phyloP scores from a whole-genome alignment of 2,797 vertebrate species.

The Leontopithecus rosalia region DNA sequence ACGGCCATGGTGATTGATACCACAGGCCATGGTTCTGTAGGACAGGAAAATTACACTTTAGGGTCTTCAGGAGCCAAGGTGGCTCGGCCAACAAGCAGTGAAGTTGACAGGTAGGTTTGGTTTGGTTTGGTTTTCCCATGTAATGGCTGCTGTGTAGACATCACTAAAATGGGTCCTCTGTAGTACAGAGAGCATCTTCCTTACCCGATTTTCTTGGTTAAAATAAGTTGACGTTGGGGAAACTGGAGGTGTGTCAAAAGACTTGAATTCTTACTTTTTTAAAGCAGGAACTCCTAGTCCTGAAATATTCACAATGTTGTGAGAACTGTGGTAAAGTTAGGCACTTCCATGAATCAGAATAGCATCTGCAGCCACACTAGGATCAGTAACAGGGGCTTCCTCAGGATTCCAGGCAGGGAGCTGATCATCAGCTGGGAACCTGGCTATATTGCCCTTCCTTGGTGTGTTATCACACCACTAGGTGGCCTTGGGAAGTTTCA shows the following conservation, averaged over 20 bases:
- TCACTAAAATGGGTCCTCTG: neutral
- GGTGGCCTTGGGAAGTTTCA: neutral
- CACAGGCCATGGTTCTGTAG: conserved; percentile 90
- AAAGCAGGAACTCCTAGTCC: conserved; percentile 45
- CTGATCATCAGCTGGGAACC: conserved; percentile 31
- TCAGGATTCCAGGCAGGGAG: conserved; percentile 25
- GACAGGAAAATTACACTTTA: conserved; percentile 87
- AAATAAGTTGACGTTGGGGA: conserved; percentile 16
- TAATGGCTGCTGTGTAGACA: neutral
- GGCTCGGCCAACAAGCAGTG: conserved; percentile 94
- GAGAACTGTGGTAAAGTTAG: conserved; percentile 61
- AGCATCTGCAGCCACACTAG: conserved; percentile 47
- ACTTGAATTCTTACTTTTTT: conserved; percentile 46
- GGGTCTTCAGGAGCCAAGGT: conserved; percentile 88
- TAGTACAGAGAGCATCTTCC: neutral
- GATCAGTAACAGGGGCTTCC: conserved; percentile 52
- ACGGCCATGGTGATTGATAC: conserved; percentile 95
- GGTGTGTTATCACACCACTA: conserved; percentile 8
- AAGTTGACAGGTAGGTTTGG: conserved; percentile 92
- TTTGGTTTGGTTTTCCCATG: neutral
- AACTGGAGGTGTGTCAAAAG: neutral
- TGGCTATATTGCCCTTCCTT: neutral
- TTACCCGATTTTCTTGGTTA: conserved; percentile 22
- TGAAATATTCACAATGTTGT: conserved; percentile 26
- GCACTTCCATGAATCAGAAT: conserved; percentile 56